Evolutionary conservation across 2,888 invertebrate species (phyloP), one percentile per base, ranked within the genome.

Genomic region (Mythimna loreyi): DNA sequence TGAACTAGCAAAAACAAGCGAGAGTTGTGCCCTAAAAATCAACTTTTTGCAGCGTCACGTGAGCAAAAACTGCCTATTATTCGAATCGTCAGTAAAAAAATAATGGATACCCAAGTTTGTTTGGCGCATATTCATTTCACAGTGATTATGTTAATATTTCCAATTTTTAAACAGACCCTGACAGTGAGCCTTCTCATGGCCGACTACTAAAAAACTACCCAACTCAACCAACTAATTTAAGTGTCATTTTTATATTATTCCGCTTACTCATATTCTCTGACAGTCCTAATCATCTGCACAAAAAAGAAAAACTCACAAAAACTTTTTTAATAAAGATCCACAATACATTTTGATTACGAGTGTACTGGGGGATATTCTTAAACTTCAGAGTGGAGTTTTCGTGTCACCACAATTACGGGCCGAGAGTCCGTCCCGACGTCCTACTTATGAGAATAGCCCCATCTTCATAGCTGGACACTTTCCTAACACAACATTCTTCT

Each of bases 401-500:
- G 69, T 75, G 75, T 80, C 73, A 80, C 79, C 78, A 79, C 75
- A 79, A 81, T 80, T 75, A 75, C 78, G 76, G 60, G 72, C 75
- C 43, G 67, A 69, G 81, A 77, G 77, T 72, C 57, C 63, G 57
- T 63, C 62, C 62, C 79, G 72, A 68, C 76, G 85, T 77, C 82
- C 86, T 83, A 88, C 85, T 86, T 87, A 82, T 69, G 67, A 79
- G 83, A 86, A 85, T 82, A 76, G 80, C 78, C 73, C 78, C 79
- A 81, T 86, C 83, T 84, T 75, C 75, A 80, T 82, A 82, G 75
- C 83, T 82, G 87, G 87, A 87, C 87, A 89, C 85, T 87, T 86
- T 85, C 77, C 81, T 82, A 85, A 88, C 85, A 85, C 75, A 83
- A 85, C 83, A 83, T 78, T 80, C 71, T 80, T 85, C 88, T 88